These are phyloP conservation scores for Mugil cephalus DNA, from an alignment of 2,113 vertebrate genomes.

Conservation along the genomic window DNA sequence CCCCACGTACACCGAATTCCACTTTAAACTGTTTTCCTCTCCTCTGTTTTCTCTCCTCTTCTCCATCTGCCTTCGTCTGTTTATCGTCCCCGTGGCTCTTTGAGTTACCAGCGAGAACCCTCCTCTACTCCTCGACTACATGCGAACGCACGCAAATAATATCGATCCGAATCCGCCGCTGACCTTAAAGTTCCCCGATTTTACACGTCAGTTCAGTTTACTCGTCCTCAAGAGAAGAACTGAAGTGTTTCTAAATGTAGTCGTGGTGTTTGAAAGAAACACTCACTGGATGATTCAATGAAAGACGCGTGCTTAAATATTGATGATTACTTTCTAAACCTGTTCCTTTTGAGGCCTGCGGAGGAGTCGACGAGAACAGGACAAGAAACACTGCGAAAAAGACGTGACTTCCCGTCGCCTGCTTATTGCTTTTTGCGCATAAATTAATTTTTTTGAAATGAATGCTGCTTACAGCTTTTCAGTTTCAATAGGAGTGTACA, in stretches of 20 bases:
- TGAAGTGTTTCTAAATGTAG: too few relatives aligned
- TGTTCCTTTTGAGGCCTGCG: background rate
- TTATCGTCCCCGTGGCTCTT: too few relatives aligned
- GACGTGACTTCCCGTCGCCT: too few relatives aligned
- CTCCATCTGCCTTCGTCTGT: too few relatives aligned
- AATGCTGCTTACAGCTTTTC: background rate
- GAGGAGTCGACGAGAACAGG: background rate
- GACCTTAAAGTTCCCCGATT: background rate
- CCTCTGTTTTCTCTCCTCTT: too few relatives aligned
- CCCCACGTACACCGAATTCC: too few relatives aligned
- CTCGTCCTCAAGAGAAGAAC: background rate
- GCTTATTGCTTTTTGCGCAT: background rate
- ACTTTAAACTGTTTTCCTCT: too few relatives aligned
- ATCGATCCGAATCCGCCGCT: background rate
- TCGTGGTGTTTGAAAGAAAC: too few relatives aligned
- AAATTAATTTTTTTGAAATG: too few relatives aligned
- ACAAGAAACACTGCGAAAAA: background rate
- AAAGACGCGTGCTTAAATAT: too few relatives aligned
- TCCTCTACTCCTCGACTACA: background rate
- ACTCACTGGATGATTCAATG: too few relatives aligned
- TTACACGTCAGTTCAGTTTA: background rate
- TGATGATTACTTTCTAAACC: background rate
- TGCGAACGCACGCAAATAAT: background rate
- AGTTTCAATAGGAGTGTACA: background rate
- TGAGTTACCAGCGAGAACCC: background rate